Evolutionary conservation across 2,113 vertebrate genomes (phyloP), one percentile per base, ranked within the genome.

Genomic region (Azemiops feae): DNA sequence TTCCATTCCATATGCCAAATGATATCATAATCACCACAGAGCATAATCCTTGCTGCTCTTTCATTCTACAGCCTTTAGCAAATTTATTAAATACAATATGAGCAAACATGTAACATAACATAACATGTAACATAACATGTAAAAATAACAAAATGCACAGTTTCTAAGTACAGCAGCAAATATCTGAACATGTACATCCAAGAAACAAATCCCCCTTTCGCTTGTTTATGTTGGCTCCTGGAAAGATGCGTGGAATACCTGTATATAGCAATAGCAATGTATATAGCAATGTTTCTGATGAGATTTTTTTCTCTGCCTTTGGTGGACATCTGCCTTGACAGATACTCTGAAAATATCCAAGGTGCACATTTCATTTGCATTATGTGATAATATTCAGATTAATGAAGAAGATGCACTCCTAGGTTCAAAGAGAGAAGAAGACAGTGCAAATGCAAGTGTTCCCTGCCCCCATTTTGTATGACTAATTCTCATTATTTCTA

Each of bases 131-230:
- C 45, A 7, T 47, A 60, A 27, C 57, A 60, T 10, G 16, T 34
- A 69, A 69, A 30, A 34, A 14, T n/a, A 69, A 16, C 27, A n/a
- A n/a, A 69, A 34, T 69, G 12, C 2, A 8, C 10, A 39, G 22
- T 16, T 85, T 94, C 45, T 91, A 93, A 92, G 55, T 57, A 74
- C 53, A 92, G 91, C 81, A 87, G 50, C 55, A 34, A 74, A 74
- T 39, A 50, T 86, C 87, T 89, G 45, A 91, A 9, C 27, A 58
- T 55, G 2, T 39, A 30, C 87, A 58, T 25, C 64, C 60, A 81
- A 89, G 34, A 57, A 74, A 50, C 55, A 92, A 74, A 30, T n/a
- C 43, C 60, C 58, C 90, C 89, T 85, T 92, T 92, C 53, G 91
- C 53, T 53, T 90, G 58, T 57, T 85, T 53, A 58, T 43, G 60